Conservation (phyloP, 1,140 invertebrate genomes). For the Andricus grossulariae region DNA sequence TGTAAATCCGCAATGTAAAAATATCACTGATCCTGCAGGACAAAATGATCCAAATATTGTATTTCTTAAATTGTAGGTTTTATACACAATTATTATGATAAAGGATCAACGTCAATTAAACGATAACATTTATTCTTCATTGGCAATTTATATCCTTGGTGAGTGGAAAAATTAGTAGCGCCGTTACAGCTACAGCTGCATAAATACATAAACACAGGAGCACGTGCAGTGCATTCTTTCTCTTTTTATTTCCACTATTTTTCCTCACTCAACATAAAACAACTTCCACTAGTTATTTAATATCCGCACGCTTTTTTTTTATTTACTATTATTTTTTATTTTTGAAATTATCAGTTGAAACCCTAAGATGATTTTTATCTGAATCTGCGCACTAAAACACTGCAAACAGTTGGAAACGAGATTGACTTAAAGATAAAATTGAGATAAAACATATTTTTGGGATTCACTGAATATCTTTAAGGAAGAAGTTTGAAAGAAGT, state of each 20-base stretch:
- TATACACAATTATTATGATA: not conserved
- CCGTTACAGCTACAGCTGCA: not conserved
- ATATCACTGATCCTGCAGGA: no score
- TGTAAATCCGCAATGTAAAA: no score
- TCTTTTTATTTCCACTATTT: slow-evolving; percentile 13
- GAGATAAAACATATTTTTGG: no score
- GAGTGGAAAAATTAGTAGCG: slow-evolving; percentile 5
- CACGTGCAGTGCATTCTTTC: slow-evolving; percentile 22
- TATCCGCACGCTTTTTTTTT: not conserved
- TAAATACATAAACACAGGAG: slow-evolving; percentile 4
- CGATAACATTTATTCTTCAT: not conserved
- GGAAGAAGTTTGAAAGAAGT: no score
- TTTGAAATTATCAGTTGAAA: no score
- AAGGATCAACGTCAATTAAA: not conserved
- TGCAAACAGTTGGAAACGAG: no score
- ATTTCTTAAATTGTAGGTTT: no score
- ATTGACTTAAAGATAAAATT: no score
- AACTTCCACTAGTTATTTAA: slow-evolving; percentile 1
- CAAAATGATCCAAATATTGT: no score
- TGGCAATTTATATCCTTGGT: slow-evolving; percentile 2
- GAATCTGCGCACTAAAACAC: no score
- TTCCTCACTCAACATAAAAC: not conserved
- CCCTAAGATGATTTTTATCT: no score
- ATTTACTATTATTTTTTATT: not conserved
- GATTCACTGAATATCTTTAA: no score